Evolutionary conservation across 2,888 invertebrate genomes (phyloP), one percentile per base, ranked within the genome.

Genomic region (Arctia plantaginis): DNA sequence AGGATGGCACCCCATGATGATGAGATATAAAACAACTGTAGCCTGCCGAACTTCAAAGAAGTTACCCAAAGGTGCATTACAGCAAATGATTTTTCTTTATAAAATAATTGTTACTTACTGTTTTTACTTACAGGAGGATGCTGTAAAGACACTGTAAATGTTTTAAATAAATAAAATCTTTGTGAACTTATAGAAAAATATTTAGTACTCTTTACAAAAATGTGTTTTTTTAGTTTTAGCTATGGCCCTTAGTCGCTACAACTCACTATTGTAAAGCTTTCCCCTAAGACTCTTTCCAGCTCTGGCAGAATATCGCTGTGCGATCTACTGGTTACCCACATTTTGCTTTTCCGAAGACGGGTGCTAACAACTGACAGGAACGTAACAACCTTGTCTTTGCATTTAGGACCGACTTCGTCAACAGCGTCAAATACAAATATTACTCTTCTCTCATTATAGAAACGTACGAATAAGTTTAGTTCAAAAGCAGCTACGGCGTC

Each of bases 291-390:
- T 12, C 6, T 64, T n/a, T 79, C 55, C 59, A 84, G 72, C 47
- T 65, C 74, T 3, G 71, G 44, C 69, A 74, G 72, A 0, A 81
- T 69, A 69, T 79, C 72, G 30, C 71, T 71, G 41, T 83, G 80
- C 15, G 82, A 74, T n/a, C 83, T 76, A 39, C 79, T 82, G 0
- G 84, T 78, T 0, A 84, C 66, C 79, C 79, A 79, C 62, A 81
- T 69, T 27, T 68, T 64, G 30, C 75, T 47, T n/a, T 41, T 71
- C 7, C 15, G 67, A 20, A 41, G 76, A 44, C n/a, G 47, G 15
- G 44, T 20, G 44, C 62, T 64, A 10, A 74, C 33, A 2, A 62
- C 44, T 23, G 51, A 27, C 7, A 73, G n/a, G n/a, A 77, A 73
- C 0, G 33, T 23, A 0, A 77, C 7, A 27, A 77, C 67, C 1